phyloP scores from a whole-genome alignment of 2,888 invertebrate species.

The Cartodere bifasciata region DNA sequence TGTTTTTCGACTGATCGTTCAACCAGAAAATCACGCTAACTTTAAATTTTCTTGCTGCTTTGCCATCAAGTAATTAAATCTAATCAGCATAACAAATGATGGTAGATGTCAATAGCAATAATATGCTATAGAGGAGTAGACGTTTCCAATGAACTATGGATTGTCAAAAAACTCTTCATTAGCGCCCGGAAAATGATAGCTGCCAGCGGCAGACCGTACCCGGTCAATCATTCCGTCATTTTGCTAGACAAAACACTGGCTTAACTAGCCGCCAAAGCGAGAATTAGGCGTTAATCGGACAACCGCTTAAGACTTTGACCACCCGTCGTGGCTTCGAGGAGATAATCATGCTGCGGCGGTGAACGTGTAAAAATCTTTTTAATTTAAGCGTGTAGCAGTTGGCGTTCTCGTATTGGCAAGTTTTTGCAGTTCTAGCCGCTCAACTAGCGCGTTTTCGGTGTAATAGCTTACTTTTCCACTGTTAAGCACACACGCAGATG shows the following conservation, averaged over 20 bases:
- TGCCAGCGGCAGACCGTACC: slow-evolving; percentile 30
- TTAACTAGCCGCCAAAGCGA: too few relatives aligned
- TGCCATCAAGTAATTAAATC: too few relatives aligned
- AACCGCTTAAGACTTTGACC: too few relatives aligned
- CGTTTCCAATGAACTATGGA: slow-evolving; percentile 32
- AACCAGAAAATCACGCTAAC: too few relatives aligned
- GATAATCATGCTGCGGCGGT: too few relatives aligned
- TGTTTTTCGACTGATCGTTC: too few relatives aligned
- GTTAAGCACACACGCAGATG: slow-evolving; percentile 30
- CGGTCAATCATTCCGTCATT: slow-evolving; percentile 32
- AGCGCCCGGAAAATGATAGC: slow-evolving; percentile 36
- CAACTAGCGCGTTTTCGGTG: slow-evolving; percentile 28
- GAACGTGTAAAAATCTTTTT: too few relatives aligned
- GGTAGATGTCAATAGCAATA: slow-evolving; percentile 35
- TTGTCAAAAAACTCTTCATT: slow-evolving; percentile 36
- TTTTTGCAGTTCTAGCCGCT: slow-evolving; percentile 27
- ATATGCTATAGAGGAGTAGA: slow-evolving; percentile 32
- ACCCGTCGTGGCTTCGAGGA: too few relatives aligned
- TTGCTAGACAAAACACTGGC: slow-evolving; percentile 24
- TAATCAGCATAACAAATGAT: too few relatives aligned
- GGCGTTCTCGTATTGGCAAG: slow-evolving; percentile 22
- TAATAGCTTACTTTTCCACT: slow-evolving; percentile 30
- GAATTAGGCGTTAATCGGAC: too few relatives aligned
- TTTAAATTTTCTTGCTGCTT: too few relatives aligned
- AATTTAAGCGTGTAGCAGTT: too few relatives aligned